These are phyloP conservation scores for Drosophila falleni DNA, from an alignment of 2,888 invertebrate genomes.

Conservation along the genomic window DNA sequence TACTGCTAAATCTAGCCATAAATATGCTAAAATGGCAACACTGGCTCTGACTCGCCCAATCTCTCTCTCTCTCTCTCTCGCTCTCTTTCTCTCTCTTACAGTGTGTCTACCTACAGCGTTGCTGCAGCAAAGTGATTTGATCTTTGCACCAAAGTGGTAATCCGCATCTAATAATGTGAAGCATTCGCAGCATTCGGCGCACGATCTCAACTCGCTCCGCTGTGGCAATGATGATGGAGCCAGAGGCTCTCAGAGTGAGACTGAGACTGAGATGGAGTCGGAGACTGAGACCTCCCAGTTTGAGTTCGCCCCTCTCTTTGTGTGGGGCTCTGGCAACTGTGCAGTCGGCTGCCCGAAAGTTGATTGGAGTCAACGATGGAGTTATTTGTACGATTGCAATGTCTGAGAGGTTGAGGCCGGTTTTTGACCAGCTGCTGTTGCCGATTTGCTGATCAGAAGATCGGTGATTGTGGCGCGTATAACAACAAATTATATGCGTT, in stretches of 20 bases:
- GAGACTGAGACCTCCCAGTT: constrained; percentile 68
- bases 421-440: constrained; percentile 46
- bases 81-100: background rate
- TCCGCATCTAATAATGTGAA: constrained; percentile 84
- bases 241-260: constrained; percentile 26
- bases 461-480: constrained; percentile 67
- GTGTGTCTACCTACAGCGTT: constrained; percentile 63
- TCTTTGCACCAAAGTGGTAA: constrained; percentile 80
- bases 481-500: constrained; percentile 81
- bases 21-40: too few relatives aligned
- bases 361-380: constrained; percentile 83
- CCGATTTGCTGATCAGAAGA: constrained; percentile 38
- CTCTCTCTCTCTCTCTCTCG: background rate
- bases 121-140: constrained; percentile 79
- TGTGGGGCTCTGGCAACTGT: constrained; percentile 26
- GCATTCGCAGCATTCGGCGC: constrained; percentile 80
- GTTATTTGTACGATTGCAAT: constrained; percentile 80
- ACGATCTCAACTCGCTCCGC: constrained; percentile 68
- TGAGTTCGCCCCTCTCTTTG: constrained; percentile 29
- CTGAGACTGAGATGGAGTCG: constrained; percentile 17
- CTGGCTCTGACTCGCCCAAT: background rate
- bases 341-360: constrained; percentile 61
- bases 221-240: constrained; percentile 20
- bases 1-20: too few relatives aligned
- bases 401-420: constrained; percentile 27